Conservation (phyloP, 2,113 vertebrate genomes). For the Ictalurus punctatus region DNA sequence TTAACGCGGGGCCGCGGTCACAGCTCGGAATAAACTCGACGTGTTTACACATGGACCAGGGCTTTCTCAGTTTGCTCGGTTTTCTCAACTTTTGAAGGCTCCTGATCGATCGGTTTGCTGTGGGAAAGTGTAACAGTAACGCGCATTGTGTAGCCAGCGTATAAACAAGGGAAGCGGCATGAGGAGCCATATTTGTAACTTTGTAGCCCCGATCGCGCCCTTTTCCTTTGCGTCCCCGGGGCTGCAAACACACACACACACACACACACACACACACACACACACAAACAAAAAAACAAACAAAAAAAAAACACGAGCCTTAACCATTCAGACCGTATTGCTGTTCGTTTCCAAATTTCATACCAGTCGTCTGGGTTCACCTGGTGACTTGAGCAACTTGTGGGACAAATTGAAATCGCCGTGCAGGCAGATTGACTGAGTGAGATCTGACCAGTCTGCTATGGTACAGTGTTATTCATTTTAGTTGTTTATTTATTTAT, state of each 20-base stretch:
- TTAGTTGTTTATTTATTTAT: not conserved
- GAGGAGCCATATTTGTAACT: constrained; percentile 95
- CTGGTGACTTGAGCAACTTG: constrained; percentile 42
- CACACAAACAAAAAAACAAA: too few relatives aligned
- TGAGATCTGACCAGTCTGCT: not conserved
- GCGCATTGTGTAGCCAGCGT: constrained; percentile 57
- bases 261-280: too few relatives aligned
- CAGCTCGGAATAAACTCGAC: constrained; percentile 3
- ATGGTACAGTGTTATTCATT: not conserved
- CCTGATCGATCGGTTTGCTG: constrained; percentile 20
- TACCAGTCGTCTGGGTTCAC: constrained; percentile 13
- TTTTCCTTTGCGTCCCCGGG: constrained; percentile 61
- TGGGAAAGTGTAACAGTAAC: constrained; percentile 34
- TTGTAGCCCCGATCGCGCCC: constrained; percentile 87
- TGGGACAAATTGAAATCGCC: constrained; percentile 31
- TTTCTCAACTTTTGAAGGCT: constrained; percentile 22
- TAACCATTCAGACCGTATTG: not conserved
- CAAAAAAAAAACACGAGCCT: too few relatives aligned
- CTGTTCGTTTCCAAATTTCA: constrained; percentile 14
- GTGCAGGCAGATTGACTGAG: constrained; percentile 22
- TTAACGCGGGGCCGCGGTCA: constrained; percentile 32
- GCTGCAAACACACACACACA: not conserved
- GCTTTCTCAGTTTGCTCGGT: constrained; percentile 35
- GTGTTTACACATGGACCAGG: constrained; percentile 10
- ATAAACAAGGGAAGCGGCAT: constrained; percentile 80